Evolutionary conservation across 2,113 vertebrate genomes (phyloP), one percentile per base, ranked within the genome.

Genomic region (Nyctibius bracteatus): DNA sequence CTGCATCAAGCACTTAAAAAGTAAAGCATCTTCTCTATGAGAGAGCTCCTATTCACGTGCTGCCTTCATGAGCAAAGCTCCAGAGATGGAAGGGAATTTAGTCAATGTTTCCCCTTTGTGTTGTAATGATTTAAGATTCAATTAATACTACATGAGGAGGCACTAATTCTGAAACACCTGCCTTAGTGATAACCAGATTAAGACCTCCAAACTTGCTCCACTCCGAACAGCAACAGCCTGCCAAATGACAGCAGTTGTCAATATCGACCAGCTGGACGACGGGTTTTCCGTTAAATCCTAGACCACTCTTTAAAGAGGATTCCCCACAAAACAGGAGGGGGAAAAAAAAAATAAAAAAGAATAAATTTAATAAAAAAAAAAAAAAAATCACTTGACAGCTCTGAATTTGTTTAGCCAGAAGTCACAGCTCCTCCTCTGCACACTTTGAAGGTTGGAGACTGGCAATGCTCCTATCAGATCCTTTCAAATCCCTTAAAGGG

Each of bases 211-310:
- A 92, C 86, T 63, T 44, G 62, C 79, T 82, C 58, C 46, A n/a
- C 79, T 88, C 49, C n/a, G 3, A 79, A 28, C 54, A 83, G 52
- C 44, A 52, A 67, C 82, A 86, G 92, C 58, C 71, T 90, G 90
- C 86, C 92, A 92, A 88, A 55, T 12, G 58, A 92, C 63, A 95
- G 88, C 91, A 93, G 91, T 86, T 88, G 95, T 94, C 95, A 79
- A 6, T 59, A 93, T 27, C 49, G 0, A 86, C 86, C 80, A 96
- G 87, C 74, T 68, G 91, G 58, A 77, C 49, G 17, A 33, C 1
- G 6, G n/a, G 31, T 41, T 90, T 87, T 28, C 85, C 1, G 0
- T 68, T 82, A 92, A 57, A 81, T 70, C 71, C 54, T n/a, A 31
- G 25, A 59, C 62, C 25, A 28, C 52, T 63, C 70, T 58, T 75